Conservation (phyloP, 2,888 invertebrate genomes). For the Erebia aethiops region DNA sequence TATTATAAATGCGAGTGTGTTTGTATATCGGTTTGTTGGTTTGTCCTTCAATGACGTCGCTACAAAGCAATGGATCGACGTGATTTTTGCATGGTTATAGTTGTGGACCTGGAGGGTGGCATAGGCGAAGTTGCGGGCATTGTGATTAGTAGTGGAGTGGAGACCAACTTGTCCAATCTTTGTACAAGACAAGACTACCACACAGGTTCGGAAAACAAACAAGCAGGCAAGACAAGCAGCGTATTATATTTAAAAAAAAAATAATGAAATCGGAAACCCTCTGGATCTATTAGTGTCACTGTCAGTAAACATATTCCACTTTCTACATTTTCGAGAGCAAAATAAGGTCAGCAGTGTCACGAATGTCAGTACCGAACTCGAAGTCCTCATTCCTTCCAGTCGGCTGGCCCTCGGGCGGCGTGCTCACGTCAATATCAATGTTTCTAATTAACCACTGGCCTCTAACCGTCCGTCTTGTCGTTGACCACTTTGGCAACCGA, state of each 20-base stretch:
- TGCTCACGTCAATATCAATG: slow-evolving; percentile 32
- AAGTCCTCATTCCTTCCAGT: slow-evolving; percentile 19
- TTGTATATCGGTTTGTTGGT: no score
- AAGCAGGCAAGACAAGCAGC: not conserved
- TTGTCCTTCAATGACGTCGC: no score
- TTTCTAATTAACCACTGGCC: slow-evolving; percentile 38
- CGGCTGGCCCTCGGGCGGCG: slow-evolving; percentile 24
- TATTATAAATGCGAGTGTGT: no score
- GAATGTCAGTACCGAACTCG: not conserved
- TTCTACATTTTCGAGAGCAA: not conserved
- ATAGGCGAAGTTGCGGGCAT: no score
- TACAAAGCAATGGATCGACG: no score
- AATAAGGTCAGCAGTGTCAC: slow-evolving; percentile 11
- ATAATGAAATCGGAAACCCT: not conserved
- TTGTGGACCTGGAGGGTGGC: no score
- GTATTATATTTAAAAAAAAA: not conserved
- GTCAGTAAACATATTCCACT: not conserved
- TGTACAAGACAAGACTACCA: no score
- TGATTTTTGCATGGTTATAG: no score
- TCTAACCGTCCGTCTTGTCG: slow-evolving; percentile 25
- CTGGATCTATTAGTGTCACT: not conserved
- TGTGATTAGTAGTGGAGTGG: no score
- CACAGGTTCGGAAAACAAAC: no score
- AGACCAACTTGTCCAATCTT: no score
- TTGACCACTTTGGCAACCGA: slow-evolving; percentile 33